A percentile compares a stretch with the other conserved stretches of the same genome.
Evolutionary conservation across 2,888 invertebrate genomes (phyloP).

Genomic region (Cerastis leucographa): DNA sequence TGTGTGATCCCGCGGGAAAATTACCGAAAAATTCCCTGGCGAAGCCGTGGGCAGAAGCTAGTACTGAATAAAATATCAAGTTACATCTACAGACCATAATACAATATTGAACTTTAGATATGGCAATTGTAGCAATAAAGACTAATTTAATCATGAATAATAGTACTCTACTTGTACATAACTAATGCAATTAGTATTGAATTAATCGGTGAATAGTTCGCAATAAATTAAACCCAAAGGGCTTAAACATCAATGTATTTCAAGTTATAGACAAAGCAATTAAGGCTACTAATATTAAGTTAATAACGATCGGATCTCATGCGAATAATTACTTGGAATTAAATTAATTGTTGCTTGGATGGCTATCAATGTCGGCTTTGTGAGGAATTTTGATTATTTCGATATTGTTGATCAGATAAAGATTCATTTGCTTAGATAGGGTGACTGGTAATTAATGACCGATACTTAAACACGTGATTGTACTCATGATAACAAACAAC

Average conservation of each 20-base stretch:
- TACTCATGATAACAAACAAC: too few species aligned
- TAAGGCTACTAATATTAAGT: background rate
- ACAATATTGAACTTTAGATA: slow-evolving; percentile 1
- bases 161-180: background rate
- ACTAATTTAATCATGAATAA: slow-evolving; percentile 7
- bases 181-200: slow-evolving; percentile 16
- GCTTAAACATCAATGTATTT: background rate
- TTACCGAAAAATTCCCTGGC: too few species aligned
- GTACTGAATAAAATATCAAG: slow-evolving; percentile 29
- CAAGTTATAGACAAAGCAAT: background rate
- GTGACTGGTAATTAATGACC: too few species aligned
- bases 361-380: slow-evolving; percentile 11
- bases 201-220: slow-evolving; percentile 20
- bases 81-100: background rate
- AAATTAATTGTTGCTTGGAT: slow-evolving; percentile 17
- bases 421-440: background rate
- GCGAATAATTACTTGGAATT: slow-evolving; percentile 14
- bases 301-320: slow-evolving; percentile 2
- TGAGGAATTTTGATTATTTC: background rate
- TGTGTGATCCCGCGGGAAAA: too few species aligned
- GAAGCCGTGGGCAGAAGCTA: too few species aligned
- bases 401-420: background rate
- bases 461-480: too few species aligned
- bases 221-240: background rate
- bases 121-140: slow-evolving; percentile 13